Evolutionary conservation across 2,888 invertebrate genomes (phyloP), one percentile per base, ranked within the genome.

Genomic region (Mayetiola destructor): DNA sequence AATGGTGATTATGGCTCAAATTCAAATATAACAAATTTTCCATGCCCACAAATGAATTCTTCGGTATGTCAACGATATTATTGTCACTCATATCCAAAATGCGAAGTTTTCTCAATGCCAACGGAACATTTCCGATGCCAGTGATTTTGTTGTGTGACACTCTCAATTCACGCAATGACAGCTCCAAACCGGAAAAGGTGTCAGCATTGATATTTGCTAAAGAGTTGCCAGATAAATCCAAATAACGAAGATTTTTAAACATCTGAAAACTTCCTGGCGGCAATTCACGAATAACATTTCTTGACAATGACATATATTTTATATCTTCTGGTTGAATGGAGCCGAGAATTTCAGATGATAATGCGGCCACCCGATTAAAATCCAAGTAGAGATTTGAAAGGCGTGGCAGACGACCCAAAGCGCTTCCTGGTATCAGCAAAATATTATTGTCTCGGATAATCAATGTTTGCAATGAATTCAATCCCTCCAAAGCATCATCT

Each of bases 371-470:
- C 62, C 91, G 77, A 70, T 93, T 93, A 69, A 83, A 91, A 62
- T 90, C 89, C 60, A 92, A 71, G 66, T 86, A 84, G 1, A 92
- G 76, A 12, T 82, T 80, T 3, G 80, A 77, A 2, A 91, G 73
- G 55, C 80, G 81, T 0, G 88, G 85, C 14, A 92, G 70, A n/a
- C 86, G 80, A 8, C 85, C 85, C 5, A 92, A 73, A 0, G 91
- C 89, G 40, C 85, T 82, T 1, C 88, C 85, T 0, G 92, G 93
- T 39, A 92, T 82, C 1, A 89, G 73, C 0, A 92, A 76, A 57
- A 93, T 87, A 62, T 91, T 90, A 72, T 93, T 92, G 69, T 93
- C 92, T 64, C 84, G 82, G 10, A 93, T 75, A 29, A 86, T 81
- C 1, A 93, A 73, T 36, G 83, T 82, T 68, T 86, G 81, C 16